Percentiles rank a stretch among this genome's conserved stretches.
These are phyloP conservation scores for Aviceda subcristata DNA, from an alignment of 2,113 vertebrate species.

Conservation along the genomic window DNA sequence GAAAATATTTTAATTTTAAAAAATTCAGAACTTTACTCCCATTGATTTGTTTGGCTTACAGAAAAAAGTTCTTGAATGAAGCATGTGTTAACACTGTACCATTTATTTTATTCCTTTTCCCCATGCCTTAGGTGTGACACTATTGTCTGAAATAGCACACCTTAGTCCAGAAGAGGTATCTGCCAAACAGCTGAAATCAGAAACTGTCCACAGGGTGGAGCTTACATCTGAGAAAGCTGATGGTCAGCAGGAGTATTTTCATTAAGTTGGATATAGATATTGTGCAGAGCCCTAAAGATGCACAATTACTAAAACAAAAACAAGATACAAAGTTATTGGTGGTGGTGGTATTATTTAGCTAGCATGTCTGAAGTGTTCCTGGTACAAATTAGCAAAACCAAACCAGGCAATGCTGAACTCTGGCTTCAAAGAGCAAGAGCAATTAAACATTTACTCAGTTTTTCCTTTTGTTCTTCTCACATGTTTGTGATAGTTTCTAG, in stretches of 20 bases:
- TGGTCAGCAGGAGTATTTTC: not conserved
- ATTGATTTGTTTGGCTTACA: not conserved
- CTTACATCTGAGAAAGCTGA: not conserved
- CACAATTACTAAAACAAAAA: not conserved
- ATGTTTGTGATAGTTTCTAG: not conserved
- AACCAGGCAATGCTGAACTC: not conserved
- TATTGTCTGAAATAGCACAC: not conserved
- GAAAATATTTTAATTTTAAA: not conserved
- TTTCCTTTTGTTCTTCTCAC: not conserved
- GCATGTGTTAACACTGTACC: not conserved
- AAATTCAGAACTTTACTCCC: not conserved
- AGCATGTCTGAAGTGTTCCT: not conserved
- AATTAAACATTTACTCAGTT: not conserved
- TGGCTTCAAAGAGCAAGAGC: not conserved
- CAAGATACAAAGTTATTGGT: not conserved
- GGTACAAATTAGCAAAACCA: not conserved
- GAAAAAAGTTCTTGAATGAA: not conserved
- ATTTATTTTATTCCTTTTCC: not conserved
- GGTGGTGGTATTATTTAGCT: not conserved
- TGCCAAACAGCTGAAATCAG: not conserved
- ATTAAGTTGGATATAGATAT: not conserved
- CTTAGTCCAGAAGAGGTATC: not conserved
- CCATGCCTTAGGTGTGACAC: not conserved
- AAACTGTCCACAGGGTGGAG: conserved; percentile 50
- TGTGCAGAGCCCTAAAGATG: not conserved